These are phyloP conservation scores for Rafetus swinhoei DNA, from an alignment of 2,113 vertebrate species.

Conservation along the genomic window DNA sequence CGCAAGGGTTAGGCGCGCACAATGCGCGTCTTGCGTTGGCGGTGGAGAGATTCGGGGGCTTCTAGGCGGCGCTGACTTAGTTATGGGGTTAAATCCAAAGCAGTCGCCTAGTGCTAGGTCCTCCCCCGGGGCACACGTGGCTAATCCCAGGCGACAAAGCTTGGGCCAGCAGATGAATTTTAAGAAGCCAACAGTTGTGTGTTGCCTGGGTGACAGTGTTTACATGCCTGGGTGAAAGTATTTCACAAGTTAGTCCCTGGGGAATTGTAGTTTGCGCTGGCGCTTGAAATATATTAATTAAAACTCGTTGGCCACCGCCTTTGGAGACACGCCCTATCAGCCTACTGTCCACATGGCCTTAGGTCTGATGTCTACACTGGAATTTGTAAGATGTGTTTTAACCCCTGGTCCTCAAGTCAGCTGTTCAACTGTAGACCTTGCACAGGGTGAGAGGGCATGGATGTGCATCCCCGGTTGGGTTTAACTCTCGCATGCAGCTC, in stretches of 20 bases:
- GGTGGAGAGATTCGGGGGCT: not conserved
- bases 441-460: not conserved
- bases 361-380: not conserved
- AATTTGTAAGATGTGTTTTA: not conserved
- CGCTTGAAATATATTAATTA: not conserved
- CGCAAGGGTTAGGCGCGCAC: not conserved
- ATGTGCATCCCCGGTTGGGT: not conserved
- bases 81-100: not conserved
- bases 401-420: not conserved
- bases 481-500: not conserved
- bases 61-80: not conserved
- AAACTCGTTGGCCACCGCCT: not conserved
- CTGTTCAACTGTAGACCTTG: not conserved
- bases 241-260: not conserved
- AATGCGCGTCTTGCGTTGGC: not conserved
- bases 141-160: accelerated
- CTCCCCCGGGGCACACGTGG: not conserved
- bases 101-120: accelerated
- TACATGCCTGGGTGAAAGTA: no score
- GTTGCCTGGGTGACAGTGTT: no score
- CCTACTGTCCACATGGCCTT: not conserved
- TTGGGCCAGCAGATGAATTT: not conserved
- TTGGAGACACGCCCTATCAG: not conserved
- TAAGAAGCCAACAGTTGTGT: not conserved
- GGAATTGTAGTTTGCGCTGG: not conserved